Evolutionary conservation across 1,140 invertebrate genomes (phyloP).

Genomic region (Caenorhabditis remanei): DNA sequence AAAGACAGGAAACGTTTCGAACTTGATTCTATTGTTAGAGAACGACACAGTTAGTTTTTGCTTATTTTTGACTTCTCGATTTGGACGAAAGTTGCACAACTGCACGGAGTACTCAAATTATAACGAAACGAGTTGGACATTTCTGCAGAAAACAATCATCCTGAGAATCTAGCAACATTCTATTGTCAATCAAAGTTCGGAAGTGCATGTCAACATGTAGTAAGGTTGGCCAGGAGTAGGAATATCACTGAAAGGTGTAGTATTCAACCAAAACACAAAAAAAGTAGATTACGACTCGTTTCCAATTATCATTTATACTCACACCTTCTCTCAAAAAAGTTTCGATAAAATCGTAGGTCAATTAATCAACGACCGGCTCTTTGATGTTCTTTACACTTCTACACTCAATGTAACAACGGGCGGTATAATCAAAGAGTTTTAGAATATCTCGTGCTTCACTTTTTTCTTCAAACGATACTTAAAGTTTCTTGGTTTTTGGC

Average conservation of each 20-base stretch:
- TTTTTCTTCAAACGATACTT: background rate
- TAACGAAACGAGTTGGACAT: background rate
- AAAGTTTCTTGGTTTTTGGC: background rate
- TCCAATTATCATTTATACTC: constrained; percentile 8
- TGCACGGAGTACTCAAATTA: constrained; percentile 15
- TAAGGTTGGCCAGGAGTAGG: too few relatives aligned
- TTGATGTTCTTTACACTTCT: constrained; percentile 27
- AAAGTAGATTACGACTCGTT: too few relatives aligned
- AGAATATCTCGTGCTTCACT: background rate
- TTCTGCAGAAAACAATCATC: constrained; percentile 36
- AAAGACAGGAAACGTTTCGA: background rate
- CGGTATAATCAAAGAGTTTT: constrained; percentile 13
- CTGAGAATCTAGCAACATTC: background rate
- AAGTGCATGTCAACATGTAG: background rate
- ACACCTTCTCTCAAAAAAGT: constrained; percentile 9
- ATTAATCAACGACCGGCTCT: constrained; percentile 39
- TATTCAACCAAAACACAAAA: too few relatives aligned
- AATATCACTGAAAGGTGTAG: too few relatives aligned
- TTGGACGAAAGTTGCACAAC: constrained; percentile 11
- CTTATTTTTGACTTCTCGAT: background rate
- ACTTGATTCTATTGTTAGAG: constrained; percentile 28
- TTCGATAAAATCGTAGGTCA: background rate
- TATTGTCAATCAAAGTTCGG: constrained; percentile 35
- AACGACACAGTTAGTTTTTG: background rate
- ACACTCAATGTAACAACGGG: background rate